phyloP scores from a whole-genome alignment of 1,140 invertebrate species.

The Chlorops oryzae region DNA sequence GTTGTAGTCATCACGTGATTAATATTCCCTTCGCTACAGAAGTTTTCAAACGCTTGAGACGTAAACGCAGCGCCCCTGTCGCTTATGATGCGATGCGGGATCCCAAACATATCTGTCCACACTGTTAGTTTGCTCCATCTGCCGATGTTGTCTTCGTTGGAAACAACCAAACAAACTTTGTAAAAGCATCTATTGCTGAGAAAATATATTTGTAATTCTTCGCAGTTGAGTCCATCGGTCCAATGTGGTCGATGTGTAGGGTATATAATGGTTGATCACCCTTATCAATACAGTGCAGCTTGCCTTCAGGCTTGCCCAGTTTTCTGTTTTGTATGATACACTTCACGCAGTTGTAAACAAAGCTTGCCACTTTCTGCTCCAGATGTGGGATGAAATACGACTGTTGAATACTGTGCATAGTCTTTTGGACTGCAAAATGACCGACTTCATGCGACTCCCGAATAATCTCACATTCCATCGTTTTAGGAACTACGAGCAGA shows the following conservation, averaged over 20 bases:
- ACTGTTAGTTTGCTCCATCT: neutral
- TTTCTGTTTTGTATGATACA: neutral
- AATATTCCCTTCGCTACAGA: too few relatives aligned
- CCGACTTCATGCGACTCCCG: neutral
- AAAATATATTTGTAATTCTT: conserved; percentile 47
- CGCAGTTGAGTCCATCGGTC: conserved; percentile 33
- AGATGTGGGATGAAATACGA: neutral
- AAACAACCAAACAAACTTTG: conserved; percentile 33
- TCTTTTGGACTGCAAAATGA: neutral
- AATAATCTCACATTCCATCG: too few relatives aligned
- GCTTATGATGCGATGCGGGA: too few relatives aligned
- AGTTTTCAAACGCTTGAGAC: too few relatives aligned
- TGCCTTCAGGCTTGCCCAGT: neutral
- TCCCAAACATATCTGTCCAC: too few relatives aligned
- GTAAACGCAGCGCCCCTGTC: too few relatives aligned
- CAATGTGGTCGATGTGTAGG: conserved; percentile 19
- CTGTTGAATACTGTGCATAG: neutral
- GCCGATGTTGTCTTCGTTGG: conserved; percentile 14
- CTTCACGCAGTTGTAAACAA: neutral
- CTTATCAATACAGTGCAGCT: neutral
- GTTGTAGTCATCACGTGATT: too few relatives aligned
- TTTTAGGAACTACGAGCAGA: too few relatives aligned
- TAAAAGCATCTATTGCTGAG: conserved; percentile 40
- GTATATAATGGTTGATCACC: conserved; percentile 16
- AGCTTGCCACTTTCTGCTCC: too few relatives aligned